Evolutionary conservation across 23 tunicate genomes (phyloP), one percentile per base, ranked within the genome.

Genomic region (Botrylloides violaceus): DNA sequence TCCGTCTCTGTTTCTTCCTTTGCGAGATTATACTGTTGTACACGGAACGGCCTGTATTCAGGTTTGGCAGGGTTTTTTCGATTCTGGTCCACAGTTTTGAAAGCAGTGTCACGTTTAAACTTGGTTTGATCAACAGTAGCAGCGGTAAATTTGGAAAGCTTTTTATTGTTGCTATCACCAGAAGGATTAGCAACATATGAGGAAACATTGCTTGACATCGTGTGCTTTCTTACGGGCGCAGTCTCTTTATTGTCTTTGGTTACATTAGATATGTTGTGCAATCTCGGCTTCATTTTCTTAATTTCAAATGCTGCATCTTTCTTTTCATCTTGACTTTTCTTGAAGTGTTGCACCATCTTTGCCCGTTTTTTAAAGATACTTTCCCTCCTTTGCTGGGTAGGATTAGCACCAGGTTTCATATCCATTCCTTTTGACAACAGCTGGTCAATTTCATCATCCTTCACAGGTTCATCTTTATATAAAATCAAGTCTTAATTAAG

Each of bases 391-490:
- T 7, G 53, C n/a, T n/a, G n/a, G n/a, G n/a, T n/a, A n/a, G n/a
- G 58, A 24, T 24, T 22, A 24, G 32, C 18, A 22, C 15, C 32
- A 18, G 65, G 30, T 27, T 60, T 60, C 19, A 15, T 24, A 18
- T 60, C 65, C 26, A 68, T 37, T 32, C 74, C 74, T 25, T 27
- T 32, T 5, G 74, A 68, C 30, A 68, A 28, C 57, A 68, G 23
- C 23, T 68, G 36, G 47, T 68, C 74, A 6, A 68, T 68, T 26
- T 68, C 74, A 68, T 68, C 74, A 20, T 63, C 70, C 29, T 43
- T 43, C 15, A 43, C 53, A 15, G 53, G 53, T 43, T 15, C 53
- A 43, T 15, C 53, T 15, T 43, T 9, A 43, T 9, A 43, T 43
- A 43, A 43, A 43, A 43, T 7, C 53, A 43, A 15, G 15, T 43